phyloP scores from a whole-genome alignment of 1,140 invertebrate species.

The Dendroctonus ponderosae region DNA sequence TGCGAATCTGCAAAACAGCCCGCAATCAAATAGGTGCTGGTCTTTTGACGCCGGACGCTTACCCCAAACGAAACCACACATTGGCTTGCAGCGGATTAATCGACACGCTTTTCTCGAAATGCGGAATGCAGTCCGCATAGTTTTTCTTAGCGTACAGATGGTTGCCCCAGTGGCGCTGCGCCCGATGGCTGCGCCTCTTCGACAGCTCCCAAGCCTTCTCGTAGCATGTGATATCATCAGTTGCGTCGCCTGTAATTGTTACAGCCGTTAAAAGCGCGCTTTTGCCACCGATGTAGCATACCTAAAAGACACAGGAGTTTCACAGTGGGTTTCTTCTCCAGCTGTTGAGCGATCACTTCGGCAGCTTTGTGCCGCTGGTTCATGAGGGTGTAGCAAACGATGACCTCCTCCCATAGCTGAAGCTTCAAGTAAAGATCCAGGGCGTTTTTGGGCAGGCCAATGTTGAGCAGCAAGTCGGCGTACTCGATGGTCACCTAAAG shows the following conservation, averaged over 20 bases:
- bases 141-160: slow-evolving; percentile 74
- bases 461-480: slow-evolving; percentile 73
- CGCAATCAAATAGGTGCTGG: background rate
- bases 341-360: slow-evolving; percentile 79
- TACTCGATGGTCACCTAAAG: slow-evolving; percentile 57
- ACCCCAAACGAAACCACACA: slow-evolving; percentile 81
- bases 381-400: slow-evolving; percentile 83
- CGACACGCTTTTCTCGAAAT: slow-evolving; percentile 76
- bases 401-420: slow-evolving; percentile 90
- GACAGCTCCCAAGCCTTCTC: slow-evolving; percentile 90
- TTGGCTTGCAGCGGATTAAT: slow-evolving; percentile 82
- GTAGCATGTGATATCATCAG: slow-evolving; percentile 81
- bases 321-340: slow-evolving; percentile 77
- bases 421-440: slow-evolving; percentile 80
- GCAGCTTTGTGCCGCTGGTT: slow-evolving; percentile 86
- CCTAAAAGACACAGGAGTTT: slow-evolving; percentile 87
- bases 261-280: no score
- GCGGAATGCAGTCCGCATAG: slow-evolving; percentile 73
- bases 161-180: slow-evolving; percentile 80
- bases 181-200: slow-evolving; percentile 71
- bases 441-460: slow-evolving; percentile 82
- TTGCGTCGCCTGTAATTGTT: slow-evolving; percentile 57
- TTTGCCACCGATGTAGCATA: slow-evolving; percentile 12
- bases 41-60: background rate
- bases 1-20: slow-evolving; percentile 58